These are phyloP conservation scores for Boulengeromyrus knoepffleri DNA, from an alignment of 2,113 vertebrate genomes.

Conservation along the genomic window DNA sequence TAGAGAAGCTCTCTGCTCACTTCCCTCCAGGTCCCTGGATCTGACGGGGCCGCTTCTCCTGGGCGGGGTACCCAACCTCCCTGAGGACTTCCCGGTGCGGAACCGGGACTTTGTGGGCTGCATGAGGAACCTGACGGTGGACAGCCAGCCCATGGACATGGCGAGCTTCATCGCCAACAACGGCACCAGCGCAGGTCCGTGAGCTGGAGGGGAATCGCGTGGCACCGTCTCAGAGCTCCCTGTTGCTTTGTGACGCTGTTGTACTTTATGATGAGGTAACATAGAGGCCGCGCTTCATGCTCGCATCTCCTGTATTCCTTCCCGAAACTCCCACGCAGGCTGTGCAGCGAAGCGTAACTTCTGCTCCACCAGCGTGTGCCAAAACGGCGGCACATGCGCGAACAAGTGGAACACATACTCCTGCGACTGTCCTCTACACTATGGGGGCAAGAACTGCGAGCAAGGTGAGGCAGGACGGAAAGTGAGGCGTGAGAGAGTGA, in stretches of 20 bases:
- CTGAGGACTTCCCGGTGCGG: conserved; percentile 86
- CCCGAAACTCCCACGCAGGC: conserved; percentile 48
- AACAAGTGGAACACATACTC: conserved; percentile 84
- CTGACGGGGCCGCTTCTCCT: conserved; percentile 87
- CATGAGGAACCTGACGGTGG: conserved; percentile 87
- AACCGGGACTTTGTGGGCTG: conserved; percentile 90
- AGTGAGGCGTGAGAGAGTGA: neutral
- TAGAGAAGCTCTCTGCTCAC: neutral
- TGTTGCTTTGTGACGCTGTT: neutral
- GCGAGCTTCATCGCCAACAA: conserved; percentile 90
- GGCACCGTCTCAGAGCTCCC: neutral
- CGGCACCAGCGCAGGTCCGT: conserved; percentile 78
- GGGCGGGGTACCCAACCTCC: conserved; percentile 88
- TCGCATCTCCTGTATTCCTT: neutral
- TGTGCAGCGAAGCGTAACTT: conserved; percentile 81
- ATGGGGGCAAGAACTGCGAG: conserved; percentile 89
- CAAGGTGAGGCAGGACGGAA: conserved; percentile 68
- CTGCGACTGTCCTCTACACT: conserved; percentile 73
- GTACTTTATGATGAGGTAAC: neutral
- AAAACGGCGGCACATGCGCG: conserved; percentile 78
- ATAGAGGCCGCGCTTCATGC: neutral
- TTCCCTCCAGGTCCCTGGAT: conserved; percentile 76
- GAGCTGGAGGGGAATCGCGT: neutral
- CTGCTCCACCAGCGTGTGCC: conserved; percentile 69
- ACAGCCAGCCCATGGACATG: conserved; percentile 82